Evolutionary conservation across 2,113 vertebrate species (phyloP).

Genomic region (Catharus minimus): DNA sequence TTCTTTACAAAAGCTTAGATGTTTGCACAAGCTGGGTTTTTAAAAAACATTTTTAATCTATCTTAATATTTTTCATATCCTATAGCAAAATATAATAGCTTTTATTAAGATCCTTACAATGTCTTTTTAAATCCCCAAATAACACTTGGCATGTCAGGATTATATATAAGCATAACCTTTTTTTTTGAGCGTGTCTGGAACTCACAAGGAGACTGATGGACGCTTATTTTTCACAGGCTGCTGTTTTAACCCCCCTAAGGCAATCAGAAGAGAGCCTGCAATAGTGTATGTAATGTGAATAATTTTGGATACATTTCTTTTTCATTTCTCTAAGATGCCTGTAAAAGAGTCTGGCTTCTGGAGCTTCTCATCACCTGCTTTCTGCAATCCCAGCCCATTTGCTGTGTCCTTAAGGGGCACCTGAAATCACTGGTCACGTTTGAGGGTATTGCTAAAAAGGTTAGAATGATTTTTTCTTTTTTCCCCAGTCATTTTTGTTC

Average conservation of each 20-base stretch:
- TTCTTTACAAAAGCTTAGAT: background rate
- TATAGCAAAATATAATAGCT: background rate
- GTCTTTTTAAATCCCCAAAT: slow-evolving; percentile 22
- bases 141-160: slow-evolving; percentile 20
- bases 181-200: background rate
- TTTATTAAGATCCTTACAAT: slow-evolving; percentile 9
- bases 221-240: slow-evolving; percentile 1
- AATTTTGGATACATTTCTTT: slow-evolving; percentile 50
- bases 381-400: slow-evolving; percentile 42
- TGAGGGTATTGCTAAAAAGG: background rate
- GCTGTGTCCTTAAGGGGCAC: background rate
- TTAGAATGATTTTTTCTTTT: background rate
- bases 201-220: background rate
- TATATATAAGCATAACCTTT: background rate
- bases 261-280: slow-evolving; percentile 13
- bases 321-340: slow-evolving; percentile 2
- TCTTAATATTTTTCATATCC: slow-evolving; percentile 9
- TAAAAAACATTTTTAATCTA: background rate
- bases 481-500: background rate
- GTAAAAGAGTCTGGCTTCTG: background rate
- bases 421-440: slow-evolving; percentile 31
- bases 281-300: slow-evolving; percentile 3
- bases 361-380: background rate
- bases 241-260: slow-evolving; percentile 16
- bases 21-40: background rate